Percentiles rank a stretch among this genome's conserved stretches.
Evolutionary conservation across 2,888 invertebrate genomes (phyloP).

Genomic region (Cheilosia vulpina): DNA sequence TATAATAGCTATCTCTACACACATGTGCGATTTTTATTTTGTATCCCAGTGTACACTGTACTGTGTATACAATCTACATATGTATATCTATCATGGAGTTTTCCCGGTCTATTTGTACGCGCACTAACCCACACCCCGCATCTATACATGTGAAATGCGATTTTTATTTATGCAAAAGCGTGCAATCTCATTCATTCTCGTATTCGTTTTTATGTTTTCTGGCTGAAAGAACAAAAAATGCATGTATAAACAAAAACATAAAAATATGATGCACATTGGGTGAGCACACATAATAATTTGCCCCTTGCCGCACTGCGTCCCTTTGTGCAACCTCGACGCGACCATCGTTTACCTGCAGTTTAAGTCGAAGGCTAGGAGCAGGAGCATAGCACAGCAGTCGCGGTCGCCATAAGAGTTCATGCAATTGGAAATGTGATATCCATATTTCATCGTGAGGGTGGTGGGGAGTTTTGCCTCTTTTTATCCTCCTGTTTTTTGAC

Average conservation of each 20-base stretch:
- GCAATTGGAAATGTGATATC: constrained; percentile 69
- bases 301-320: background rate
- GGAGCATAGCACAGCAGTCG: constrained; percentile 7
- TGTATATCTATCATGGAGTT: constrained; percentile 21
- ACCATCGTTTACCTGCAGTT: constrained; percentile 61
- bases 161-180: constrained; percentile 73
- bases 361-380: constrained; percentile 33
- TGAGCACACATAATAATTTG: constrained; percentile 66
- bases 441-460: constrained; percentile 54
- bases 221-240: constrained; percentile 17
- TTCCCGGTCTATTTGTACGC: constrained; percentile 39
- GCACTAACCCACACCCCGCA: background rate
- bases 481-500: constrained; percentile 11
- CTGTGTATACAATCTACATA: background rate
- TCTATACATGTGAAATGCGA: constrained; percentile 42
- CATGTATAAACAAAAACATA: constrained; percentile 21
- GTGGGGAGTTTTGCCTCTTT: constrained; percentile 13
- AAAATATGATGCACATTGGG: constrained; percentile 72
- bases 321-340: background rate
- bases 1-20: constrained; percentile 13
- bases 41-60: background rate
- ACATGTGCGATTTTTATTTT: constrained; percentile 18
- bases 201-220: constrained; percentile 62
- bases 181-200: constrained; percentile 67
- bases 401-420: constrained; percentile 41